phyloP scores from a whole-genome alignment of 2,113 vertebrate genomes.

The Dolichallabes microphthalmus region DNA sequence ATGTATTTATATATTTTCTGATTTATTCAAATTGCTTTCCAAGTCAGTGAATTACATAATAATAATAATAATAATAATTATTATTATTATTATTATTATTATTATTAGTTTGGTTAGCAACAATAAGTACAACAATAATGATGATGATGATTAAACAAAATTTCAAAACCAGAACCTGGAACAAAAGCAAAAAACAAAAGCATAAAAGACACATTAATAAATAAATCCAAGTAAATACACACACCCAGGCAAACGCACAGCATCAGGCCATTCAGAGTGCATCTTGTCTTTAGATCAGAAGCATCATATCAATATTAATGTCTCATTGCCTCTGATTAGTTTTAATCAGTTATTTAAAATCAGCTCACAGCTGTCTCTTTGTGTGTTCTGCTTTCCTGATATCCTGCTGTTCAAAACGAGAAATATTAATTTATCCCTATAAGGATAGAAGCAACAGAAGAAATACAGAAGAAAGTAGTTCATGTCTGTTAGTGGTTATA shows the following conservation, averaged over 20 bases:
- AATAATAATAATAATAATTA: neutral
- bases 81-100: neutral
- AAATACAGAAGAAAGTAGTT: neutral
- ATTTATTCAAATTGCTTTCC: neutral
- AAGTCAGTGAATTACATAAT: neutral
- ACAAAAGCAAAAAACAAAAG: neutral
- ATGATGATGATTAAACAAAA: neutral
- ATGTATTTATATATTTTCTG: neutral
- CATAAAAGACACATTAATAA: neutral
- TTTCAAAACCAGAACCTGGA: neutral
- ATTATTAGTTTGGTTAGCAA: neutral
- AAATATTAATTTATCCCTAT: constrained; percentile 22
- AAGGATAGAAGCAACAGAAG: neutral
- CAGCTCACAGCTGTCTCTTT: constrained; percentile 25
- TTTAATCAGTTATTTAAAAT: constrained; percentile 41
- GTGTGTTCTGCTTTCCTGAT: neutral
- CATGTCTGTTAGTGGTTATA: constrained; percentile 3
- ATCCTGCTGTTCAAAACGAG: neutral
- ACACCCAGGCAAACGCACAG: neutral
- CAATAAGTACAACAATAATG: neutral
- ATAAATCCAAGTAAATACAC: neutral
- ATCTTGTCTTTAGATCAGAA: constrained; percentile 34
- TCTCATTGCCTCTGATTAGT: constrained; percentile 44
- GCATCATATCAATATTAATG: constrained; percentile 52
- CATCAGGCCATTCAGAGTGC: constrained; percentile 36